Evolutionary conservation across 1,140 invertebrate species (phyloP), one percentile per base, ranked within the genome.

Genomic region (Pachyrhynchus sulphureomaculatus): DNA sequence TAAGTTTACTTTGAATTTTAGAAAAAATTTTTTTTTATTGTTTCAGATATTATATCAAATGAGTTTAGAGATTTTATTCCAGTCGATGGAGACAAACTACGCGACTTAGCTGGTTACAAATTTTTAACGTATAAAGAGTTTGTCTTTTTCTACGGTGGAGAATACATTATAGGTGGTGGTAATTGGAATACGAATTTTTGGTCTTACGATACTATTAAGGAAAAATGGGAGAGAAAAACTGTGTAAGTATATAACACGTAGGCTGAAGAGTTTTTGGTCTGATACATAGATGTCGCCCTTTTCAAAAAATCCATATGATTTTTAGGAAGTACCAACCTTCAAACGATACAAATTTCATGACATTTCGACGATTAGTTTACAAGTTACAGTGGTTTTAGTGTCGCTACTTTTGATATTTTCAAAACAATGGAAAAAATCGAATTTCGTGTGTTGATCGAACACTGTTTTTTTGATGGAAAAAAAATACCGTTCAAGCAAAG

Each of bases 101-200:
- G 24, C 4, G 58, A 64, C 33, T 63, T 68, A 36, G 51, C 47
- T 18, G 73, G 72, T 9, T 71, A 67, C 48, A 47, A 68, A 10
- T 32, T 74, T 13, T 10, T 65, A 10, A 63, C 64, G 0, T 72
- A 72, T 52, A 73, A 74, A 61, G 62, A 72, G 32, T 68, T 62
- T 48, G 55, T 73, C 34, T 70, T 69, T 53, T 26, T 74, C 8
- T 72, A 68, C 65, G 74, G 74, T 15, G 74, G 74, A 20, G 68
- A 74, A 54, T 61, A 49, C 48, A 21, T 54, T 4, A 44, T 69
- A 10, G 70, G 70, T 20, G 54, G 32, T 23, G 68, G 68, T 2
- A 39, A 66, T 34, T 75, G 71, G 71, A 75, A 73, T 54, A 23
- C 36, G 2, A 68, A 67, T 54, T 62, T 73, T 52, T 73, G 68